Base-by-base conservation (phyloP, 2,888 invertebrate species). In the Ferdinandea cuprea region DNA sequence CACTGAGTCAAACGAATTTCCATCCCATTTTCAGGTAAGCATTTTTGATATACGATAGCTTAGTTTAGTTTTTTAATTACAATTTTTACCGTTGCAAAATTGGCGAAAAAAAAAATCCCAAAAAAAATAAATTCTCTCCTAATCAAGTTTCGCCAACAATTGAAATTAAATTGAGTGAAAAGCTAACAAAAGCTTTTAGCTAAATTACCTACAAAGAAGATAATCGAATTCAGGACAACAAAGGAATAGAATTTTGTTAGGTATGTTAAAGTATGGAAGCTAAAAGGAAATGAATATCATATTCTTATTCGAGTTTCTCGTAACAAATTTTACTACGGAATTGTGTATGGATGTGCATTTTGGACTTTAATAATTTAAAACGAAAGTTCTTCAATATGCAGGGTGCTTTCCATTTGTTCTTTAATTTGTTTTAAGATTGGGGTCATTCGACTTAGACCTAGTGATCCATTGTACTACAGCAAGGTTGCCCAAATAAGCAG, bases 281-380 rank as follows among this genome's bases (percentile, higher is more conserved):
- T n/a, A 25, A 58, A 37, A 15, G 42, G 35, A 63, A 48, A 48
- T 30, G 13, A 58, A 69, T 69, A 19, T 58, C 40, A 30, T 58
- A 37, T 58, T 13, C 8, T 32, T 7, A 11, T 3, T 25, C 25
- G 25, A 25, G 25, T 25, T 25, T n/a, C n/a, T n/a, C n/a, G n/a
- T n/a, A n/a, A n/a, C n/a, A n/a, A n/a, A n/a, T n/a, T n/a, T n/a
- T n/a, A n/a, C n/a, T n/a, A n/a, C n/a, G n/a, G n/a, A n/a, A n/a
- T n/a, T n/a, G n/a, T n/a, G n/a, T n/a, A n/a, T n/a, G n/a, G n/a
- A n/a, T n/a, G n/a, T n/a, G n/a, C n/a, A n/a, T n/a, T n/a, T n/a
- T n/a, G n/a, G n/a, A n/a, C n/a, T n/a, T n/a, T n/a, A n/a, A n/a
- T n/a, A n/a, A n/a, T n/a, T n/a, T n/a, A n/a, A n/a, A n/a, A n/a